Conservation (phyloP, 2,113 vertebrate species). For the Recurvirostra avosetta region DNA sequence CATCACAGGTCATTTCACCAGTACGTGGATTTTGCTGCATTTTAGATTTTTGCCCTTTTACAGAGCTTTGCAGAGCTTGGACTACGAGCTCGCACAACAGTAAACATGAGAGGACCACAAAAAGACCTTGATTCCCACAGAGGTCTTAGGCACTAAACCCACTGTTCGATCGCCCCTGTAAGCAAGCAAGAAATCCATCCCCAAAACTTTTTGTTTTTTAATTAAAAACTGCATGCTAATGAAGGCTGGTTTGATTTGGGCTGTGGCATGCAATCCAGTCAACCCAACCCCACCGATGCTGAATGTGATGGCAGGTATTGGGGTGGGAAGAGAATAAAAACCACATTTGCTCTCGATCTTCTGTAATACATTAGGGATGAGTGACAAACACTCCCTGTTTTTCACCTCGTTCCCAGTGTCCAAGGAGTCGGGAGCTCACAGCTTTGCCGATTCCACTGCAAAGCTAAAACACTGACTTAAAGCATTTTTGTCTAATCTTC, state of each 20-base stretch:
- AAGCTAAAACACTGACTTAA: neutral
- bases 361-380: neutral
- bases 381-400: neutral
- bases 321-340: neutral
- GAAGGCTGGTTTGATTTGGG: neutral
- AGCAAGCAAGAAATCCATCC: neutral
- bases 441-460: neutral
- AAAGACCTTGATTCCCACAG: neutral
- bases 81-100: neutral
- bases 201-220: neutral
- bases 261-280: neutral
- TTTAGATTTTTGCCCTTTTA: neutral
- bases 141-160: neutral
- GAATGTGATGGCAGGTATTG: neutral
- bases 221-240: neutral
- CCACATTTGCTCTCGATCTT: neutral
- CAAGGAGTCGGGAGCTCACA: neutral
- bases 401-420: neutral
- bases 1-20: neutral
- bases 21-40: neutral
- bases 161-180: accelerated
- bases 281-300: neutral
- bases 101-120: neutral
- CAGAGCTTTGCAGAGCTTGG: neutral
- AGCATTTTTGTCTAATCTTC: neutral